Conservation (phyloP, 2,113 vertebrate species). For the Perca fluviatilis region DNA sequence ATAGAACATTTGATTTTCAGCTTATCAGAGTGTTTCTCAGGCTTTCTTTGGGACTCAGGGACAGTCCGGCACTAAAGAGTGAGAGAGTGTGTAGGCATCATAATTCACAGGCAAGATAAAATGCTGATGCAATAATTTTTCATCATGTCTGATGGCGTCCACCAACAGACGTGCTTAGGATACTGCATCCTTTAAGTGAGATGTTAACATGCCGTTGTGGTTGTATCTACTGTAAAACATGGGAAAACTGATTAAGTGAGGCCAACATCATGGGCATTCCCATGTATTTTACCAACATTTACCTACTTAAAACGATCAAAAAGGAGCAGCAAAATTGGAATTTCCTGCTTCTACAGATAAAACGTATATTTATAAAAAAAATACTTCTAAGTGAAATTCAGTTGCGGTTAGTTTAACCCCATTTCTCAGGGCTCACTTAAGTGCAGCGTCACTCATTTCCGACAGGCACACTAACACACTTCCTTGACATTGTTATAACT, state of each 20-base stretch:
- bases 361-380: constrained; percentile 15
- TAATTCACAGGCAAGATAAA: constrained; percentile 30
- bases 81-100: constrained; percentile 55
- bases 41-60: constrained; percentile 66
- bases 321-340: constrained; percentile 12
- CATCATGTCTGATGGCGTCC: constrained; percentile 47
- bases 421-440: constrained; percentile 58
- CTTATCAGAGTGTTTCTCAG: constrained; percentile 77
- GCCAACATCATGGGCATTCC: constrained; percentile 14
- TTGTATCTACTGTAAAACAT: constrained; percentile 34
- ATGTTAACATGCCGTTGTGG: constrained; percentile 43
- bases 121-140: constrained; percentile 66
- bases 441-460: constrained; percentile 57
- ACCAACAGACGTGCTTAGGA: constrained; percentile 49
- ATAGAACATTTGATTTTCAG: constrained; percentile 61
- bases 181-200: constrained; percentile 40
- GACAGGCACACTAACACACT: constrained; percentile 68
- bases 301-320: constrained; percentile 31
- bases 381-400: constrained; percentile 26
- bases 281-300: constrained; percentile 28
- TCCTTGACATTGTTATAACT: constrained; percentile 82
- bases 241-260: constrained; percentile 41
- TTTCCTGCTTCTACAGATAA: constrained; percentile 49
- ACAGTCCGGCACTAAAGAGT: constrained; percentile 47
- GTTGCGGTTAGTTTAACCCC: constrained; percentile 7